These are phyloP conservation scores for Drosophila tsacasi DNA, from an alignment of 1,140 invertebrate species.

Conservation along the genomic window DNA sequence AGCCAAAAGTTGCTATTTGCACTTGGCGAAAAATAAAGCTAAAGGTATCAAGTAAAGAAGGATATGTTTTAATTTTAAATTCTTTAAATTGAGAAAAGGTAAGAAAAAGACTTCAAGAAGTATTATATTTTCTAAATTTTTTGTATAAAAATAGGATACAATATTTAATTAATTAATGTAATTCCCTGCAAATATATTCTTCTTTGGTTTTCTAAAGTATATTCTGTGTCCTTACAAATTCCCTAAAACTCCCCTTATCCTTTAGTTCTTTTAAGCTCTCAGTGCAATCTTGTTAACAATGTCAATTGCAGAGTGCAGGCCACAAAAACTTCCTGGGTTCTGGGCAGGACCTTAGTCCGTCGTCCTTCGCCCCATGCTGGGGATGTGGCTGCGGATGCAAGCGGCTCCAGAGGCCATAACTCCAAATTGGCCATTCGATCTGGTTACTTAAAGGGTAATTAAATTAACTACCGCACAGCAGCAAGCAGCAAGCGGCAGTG, in stretches of 20 bases:
- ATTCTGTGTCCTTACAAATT: not conserved
- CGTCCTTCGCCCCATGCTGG: slow-evolving; percentile 5
- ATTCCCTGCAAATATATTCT: too few relatives aligned
- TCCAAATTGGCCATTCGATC: slow-evolving; percentile 79
- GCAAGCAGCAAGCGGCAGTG: slow-evolving; percentile 38
- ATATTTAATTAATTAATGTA: too few relatives aligned
- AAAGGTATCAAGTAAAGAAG: not conserved
- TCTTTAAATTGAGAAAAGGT: too few relatives aligned
- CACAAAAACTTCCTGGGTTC: slow-evolving; percentile 25
- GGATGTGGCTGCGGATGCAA: slow-evolving; percentile 17
- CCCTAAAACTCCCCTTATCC: not conserved
- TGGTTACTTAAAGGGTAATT: slow-evolving; percentile 85
- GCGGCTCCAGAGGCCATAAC: slow-evolving; percentile 53
- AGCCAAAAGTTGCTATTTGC: slow-evolving; percentile 44
- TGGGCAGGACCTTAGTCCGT: not conserved
- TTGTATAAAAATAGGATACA: too few relatives aligned
- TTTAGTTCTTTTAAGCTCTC: not conserved
- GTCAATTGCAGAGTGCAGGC: slow-evolving; percentile 63
- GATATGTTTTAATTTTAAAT: too few relatives aligned
- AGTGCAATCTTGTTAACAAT: slow-evolving; percentile 33
- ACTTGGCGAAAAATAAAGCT: slow-evolving; percentile 17
- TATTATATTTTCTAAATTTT: not conserved
- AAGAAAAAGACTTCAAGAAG: not conserved
- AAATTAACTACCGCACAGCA: slow-evolving; percentile 76
- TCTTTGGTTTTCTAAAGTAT: not conserved